Percentiles rank a stretch among this genome's conserved stretches.
These are phyloP conservation scores for Hyperoodon ampullatus DNA, from an alignment of 2,113 vertebrate species.

Conservation along the genomic window DNA sequence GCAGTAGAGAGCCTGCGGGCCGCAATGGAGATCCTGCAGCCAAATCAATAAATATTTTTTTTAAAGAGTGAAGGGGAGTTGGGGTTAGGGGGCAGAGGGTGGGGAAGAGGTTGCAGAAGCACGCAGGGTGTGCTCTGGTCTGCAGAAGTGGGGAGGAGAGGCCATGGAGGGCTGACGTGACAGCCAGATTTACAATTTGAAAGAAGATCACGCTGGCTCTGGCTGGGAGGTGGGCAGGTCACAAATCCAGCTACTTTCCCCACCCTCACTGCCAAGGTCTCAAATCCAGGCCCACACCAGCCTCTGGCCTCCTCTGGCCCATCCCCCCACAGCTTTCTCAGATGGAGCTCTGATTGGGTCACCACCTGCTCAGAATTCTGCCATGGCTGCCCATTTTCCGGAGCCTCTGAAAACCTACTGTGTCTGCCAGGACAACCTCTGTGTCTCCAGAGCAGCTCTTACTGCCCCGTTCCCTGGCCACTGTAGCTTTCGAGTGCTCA, in stretches of 20 bases:
- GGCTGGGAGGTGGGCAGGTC: neutral
- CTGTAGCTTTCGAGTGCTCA: neutral
- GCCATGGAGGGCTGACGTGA: neutral
- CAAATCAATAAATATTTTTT: no score
- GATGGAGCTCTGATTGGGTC: neutral
- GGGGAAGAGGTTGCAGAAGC: neutral
- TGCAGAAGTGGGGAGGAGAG: neutral
- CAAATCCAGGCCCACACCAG: neutral
- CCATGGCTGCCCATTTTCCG: neutral
- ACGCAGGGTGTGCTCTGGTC: no score
- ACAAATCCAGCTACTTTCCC: neutral
- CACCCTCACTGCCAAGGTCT: neutral
- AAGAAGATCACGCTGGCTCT: neutral
- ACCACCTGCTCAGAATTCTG: neutral
- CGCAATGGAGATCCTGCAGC: no score
- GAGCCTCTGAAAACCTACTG: neutral
- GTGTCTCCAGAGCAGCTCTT: neutral
- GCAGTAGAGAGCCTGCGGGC: no score
- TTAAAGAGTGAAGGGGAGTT: no score
- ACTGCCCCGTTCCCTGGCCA: neutral
- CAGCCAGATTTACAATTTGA: neutral
- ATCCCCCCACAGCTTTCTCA: neutral
- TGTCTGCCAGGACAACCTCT: neutral
- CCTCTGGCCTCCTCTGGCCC: neutral
- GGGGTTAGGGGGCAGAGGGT: no score